phyloP scores from a whole-genome alignment of 2,797 vertebrate species.

The Typhlichthys eigenmanni region DNA sequence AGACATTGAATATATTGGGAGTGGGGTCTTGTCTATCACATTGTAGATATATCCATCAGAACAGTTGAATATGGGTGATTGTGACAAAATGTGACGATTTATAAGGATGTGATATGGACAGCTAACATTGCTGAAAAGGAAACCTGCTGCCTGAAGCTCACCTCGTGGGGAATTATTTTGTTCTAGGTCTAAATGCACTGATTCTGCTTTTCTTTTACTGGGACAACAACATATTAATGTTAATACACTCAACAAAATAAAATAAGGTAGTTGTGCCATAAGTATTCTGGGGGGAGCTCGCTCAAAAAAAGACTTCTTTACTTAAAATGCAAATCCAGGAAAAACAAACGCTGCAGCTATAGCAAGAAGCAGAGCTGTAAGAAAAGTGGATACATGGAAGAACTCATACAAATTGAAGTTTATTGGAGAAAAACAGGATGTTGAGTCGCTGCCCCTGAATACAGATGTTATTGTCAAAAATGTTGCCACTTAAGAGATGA shows the following conservation, averaged over 20 bases:
- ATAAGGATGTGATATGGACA: background rate
- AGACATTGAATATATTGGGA: background rate
- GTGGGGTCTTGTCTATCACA: slow-evolving; percentile 1
- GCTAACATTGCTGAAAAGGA: slow-evolving; percentile 29
- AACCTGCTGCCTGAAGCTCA: slow-evolving; percentile 15
- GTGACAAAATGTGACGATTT: background rate
- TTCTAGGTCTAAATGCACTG: slow-evolving; percentile 7
- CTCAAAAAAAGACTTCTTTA: too few species aligned
- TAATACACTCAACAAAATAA: background rate
- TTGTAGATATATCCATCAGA: slow-evolving; percentile 39
- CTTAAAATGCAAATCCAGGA: too few species aligned
- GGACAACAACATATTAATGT: background rate
- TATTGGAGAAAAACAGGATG: slow-evolving; percentile 49
- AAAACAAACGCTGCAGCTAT: slow-evolving; percentile 1
- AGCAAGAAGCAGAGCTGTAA: slow-evolving; percentile 14
- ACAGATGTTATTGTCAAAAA: slow-evolving; percentile 39
- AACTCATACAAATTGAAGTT: slow-evolving; percentile 40
- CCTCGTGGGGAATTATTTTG: background rate
- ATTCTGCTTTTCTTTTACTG: slow-evolving; percentile 27
- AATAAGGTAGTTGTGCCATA: too few species aligned
- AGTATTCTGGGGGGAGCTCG: too few species aligned
- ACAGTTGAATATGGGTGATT: slow-evolving; percentile 4
- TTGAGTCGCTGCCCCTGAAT: slow-evolving; percentile 39
- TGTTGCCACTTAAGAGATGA: slow-evolving; percentile 8
- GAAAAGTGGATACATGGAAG: slow-evolving; percentile 42